Evolutionary conservation across 2,113 vertebrate genomes (phyloP), one percentile per base, ranked within the genome.

Genomic region (Edolisoma coerulescens): DNA sequence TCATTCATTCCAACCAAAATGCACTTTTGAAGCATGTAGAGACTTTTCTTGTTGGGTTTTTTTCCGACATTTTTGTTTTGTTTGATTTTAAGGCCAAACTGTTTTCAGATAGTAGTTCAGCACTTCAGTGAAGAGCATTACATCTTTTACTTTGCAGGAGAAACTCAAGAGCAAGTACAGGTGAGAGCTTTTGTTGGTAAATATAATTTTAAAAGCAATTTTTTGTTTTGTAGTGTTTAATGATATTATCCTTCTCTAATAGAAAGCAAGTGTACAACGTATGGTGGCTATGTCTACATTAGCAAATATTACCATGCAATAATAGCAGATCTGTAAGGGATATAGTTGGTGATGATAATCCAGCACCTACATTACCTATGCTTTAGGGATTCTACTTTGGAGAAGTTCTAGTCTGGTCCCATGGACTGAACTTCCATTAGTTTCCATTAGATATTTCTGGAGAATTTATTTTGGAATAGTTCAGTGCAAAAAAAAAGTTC

Each of bases 61-160:
- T 85, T 78, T n/a, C 61, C 3, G 11, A 75, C 54, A 56, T 52
- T 74, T 85, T 78, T 96, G 70, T 74, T 92, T 63, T 92, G 93
- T 90, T 71, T 96, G 74, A 95, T 91, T 98, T 98, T 91, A 97
- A 99, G 99, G 99, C 99, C 99, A 98, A 99, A 99, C 98, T 99
- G 99, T 99, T 99, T 99, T 98, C 99, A 99, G 98, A 99, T 99
- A 98, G 99, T 99, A 97, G 99, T 99, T 98, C 99, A 99, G 98
- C 99, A 99, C 98, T 99, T 99, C 95, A 99, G 99, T 94, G 99
- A 99, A 98, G 99, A 99, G 95, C 99, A 99, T 98, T 99, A 99
- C 98, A 99, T 99, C 97, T 99, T 99, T 96, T 99, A 99, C 98
- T 99, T 99, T 97, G 99, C 99, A 68, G 99, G 99, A 52, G 99